Conservation (phyloP, 2,797 vertebrate genomes). For the Enteromius fasciolatus region DNA sequence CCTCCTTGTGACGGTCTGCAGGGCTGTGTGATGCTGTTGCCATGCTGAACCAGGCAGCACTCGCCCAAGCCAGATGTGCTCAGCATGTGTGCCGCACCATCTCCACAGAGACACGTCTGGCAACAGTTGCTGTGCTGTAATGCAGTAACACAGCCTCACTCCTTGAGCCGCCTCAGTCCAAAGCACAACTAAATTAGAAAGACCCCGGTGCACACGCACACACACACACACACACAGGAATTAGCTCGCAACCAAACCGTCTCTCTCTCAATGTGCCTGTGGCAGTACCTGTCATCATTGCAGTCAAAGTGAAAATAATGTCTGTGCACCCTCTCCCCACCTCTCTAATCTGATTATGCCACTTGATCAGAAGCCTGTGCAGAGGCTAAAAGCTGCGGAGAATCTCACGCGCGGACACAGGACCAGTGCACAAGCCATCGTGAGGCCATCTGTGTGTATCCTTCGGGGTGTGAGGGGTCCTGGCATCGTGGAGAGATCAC, state of each 20-base stretch:
- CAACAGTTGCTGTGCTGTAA: constrained; percentile 66
- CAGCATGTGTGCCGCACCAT: constrained; percentile 54
- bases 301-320: constrained; percentile 69
- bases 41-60: constrained; percentile 62
- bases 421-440: constrained; percentile 46
- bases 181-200: constrained; percentile 53
- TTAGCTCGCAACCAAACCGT: constrained; percentile 17
- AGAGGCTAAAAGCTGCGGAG: constrained; percentile 56
- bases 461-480: constrained; percentile 52
- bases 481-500: constrained; percentile 52
- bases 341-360: constrained; percentile 74
- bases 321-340: constrained; percentile 55
- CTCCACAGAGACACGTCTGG: constrained; percentile 66
- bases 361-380: constrained; percentile 69
- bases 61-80: constrained; percentile 61
- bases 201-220: background rate
- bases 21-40: constrained; percentile 61
- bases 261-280: constrained; percentile 37
- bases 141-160: constrained; percentile 67
- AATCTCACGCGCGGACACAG: constrained; percentile 42
- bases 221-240: constrained; percentile 2
- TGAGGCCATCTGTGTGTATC: constrained; percentile 58
- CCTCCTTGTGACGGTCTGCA: constrained; percentile 53
- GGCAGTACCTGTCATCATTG: constrained; percentile 60
- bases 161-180: constrained; percentile 45